These are phyloP conservation scores for Chlorocebus sabaeus DNA, from an alignment of 2,113 vertebrate genomes.

Conservation along the genomic window DNA sequence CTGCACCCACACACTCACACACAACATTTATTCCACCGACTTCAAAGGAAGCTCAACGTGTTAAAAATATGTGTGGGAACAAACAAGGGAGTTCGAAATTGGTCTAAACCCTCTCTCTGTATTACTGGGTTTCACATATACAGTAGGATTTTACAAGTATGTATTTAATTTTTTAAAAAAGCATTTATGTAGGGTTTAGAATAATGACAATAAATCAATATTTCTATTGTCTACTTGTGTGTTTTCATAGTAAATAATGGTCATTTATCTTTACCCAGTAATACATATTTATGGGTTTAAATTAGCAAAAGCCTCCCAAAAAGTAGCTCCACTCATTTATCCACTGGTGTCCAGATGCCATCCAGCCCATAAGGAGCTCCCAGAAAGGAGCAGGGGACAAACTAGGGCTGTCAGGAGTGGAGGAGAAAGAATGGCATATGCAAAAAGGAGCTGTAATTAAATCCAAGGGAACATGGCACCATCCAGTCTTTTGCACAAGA, in stretches of 20 bases:
- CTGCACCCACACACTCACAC: neutral
- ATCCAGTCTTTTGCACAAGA: neutral
- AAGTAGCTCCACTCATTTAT: constrained; percentile 36
- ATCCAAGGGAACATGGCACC: neutral
- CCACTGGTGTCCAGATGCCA: neutral
- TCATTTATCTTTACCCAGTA: constrained; percentile 9
- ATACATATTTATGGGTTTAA: constrained; percentile 31
- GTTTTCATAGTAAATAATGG: constrained; percentile 34
- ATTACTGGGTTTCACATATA: neutral
- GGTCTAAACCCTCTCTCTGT: neutral
- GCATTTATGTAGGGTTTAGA: neutral
- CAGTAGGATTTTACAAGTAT: neutral
- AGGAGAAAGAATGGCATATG: neutral
- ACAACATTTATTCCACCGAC: constrained; percentile 32
- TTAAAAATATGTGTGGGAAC: constrained; percentile 54
- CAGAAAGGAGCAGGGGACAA: neutral
- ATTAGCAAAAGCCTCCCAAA: constrained; percentile 41
- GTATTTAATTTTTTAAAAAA: neutral
- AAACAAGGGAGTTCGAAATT: neutral
- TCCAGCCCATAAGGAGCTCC: neutral
- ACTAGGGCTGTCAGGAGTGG: neutral
- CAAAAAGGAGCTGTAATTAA: neutral
- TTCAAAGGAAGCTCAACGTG: constrained; percentile 56
- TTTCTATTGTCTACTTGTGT: neutral
- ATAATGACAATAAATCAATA: neutral